A percentile compares a stretch with the other conserved stretches of the same genome.
Conservation (phyloP, 2,888 invertebrate species). For the Ennomos quercinarius region DNA sequence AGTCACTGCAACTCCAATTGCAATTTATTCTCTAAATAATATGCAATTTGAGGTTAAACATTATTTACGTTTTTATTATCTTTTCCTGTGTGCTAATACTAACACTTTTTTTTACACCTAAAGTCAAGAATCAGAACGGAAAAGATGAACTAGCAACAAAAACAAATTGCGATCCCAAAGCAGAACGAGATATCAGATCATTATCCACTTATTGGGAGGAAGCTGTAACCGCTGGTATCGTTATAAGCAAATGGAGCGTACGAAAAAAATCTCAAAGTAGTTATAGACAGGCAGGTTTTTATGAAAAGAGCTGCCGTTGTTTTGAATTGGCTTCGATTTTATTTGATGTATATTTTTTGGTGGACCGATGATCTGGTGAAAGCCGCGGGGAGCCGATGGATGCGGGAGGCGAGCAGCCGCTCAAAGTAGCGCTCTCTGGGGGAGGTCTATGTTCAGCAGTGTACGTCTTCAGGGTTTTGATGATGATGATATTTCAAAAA, state of each 20-base stretch:
- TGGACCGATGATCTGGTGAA: no score
- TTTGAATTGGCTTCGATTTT: not conserved
- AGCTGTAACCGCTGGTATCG: constrained; percentile 70
- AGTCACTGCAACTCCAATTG: no score
- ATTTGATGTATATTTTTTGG: no score
- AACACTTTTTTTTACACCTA: constrained; percentile 3
- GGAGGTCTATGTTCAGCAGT: no score
- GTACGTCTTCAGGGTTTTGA: no score
- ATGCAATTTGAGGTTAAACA: no score
- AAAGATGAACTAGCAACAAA: constrained; percentile 55
- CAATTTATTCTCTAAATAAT: no score
- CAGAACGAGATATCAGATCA: constrained; percentile 72
- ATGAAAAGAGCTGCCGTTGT: not conserved
- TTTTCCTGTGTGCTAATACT: constrained; percentile 1
- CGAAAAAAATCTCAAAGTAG: constrained; percentile 31
- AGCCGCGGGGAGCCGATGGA: no score
- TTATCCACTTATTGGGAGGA: constrained; percentile 81
- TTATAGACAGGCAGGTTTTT: constrained; percentile 21
- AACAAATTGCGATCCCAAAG: constrained; percentile 65
- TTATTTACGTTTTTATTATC: not conserved
- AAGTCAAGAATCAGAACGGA: constrained; percentile 57
- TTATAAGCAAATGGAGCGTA: constrained; percentile 62
- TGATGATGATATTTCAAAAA: no score
- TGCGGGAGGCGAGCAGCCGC: no score
- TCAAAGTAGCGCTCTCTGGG: no score